Conservation (phyloP, 2,113 vertebrate genomes). For the Phyllostomus discolor region DNA sequence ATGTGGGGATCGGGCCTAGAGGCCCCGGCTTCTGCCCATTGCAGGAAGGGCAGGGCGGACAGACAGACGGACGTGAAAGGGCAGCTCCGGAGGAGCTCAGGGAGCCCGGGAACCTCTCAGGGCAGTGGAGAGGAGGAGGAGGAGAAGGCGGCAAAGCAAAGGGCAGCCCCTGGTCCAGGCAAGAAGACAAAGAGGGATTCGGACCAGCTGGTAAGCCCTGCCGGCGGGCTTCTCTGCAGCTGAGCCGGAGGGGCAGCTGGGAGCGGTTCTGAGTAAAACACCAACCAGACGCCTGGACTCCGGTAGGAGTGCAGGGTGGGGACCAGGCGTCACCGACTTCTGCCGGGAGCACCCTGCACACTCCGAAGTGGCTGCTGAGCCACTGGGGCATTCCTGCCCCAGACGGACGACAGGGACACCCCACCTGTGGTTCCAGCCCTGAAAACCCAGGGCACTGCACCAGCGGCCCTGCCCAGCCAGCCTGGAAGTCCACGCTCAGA, state of each 20-base stretch:
- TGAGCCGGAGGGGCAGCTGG: accelerated
- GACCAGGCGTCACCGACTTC: not conserved
- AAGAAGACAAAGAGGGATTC: not conserved
- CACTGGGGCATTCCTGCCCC: not conserved
- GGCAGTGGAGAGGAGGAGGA: not conserved
- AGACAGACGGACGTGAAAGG: not conserved
- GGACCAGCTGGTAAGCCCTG: accelerated
- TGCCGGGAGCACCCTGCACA: not conserved
- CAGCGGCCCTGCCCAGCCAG: not conserved
- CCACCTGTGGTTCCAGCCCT: not conserved
- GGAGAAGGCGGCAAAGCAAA: not conserved
- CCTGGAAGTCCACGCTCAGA: not conserved
- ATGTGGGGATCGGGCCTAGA: not conserved
- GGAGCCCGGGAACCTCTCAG: not conserved
- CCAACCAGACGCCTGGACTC: too few relatives aligned
- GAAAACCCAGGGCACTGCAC: not conserved
- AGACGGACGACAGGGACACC: not conserved
- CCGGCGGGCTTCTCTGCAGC: accelerated
- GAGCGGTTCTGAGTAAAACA: accelerated
- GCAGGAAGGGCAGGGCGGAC: not conserved
- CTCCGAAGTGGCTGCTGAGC: not conserved
- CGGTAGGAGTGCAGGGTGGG: accelerated
- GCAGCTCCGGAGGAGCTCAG: too few relatives aligned
- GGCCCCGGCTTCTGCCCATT: not conserved
- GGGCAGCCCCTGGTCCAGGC: accelerated